Evolutionary conservation across 2,113 vertebrate species (phyloP).

Genomic region (Bos javanicus): DNA sequence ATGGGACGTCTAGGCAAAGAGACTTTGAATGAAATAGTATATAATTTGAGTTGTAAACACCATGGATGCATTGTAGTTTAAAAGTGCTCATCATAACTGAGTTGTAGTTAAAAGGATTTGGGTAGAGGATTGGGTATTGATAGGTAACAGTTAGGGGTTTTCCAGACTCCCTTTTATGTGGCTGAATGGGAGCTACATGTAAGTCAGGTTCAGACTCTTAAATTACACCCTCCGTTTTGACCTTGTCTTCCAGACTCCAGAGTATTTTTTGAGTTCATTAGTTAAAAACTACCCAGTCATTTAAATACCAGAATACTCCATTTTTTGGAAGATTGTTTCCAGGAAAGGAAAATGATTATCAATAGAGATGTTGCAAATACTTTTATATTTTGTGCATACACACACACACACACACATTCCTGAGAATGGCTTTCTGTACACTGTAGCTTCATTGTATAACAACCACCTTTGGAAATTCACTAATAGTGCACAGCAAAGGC

Average conservation of each 20-base stretch:
- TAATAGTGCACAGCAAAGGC: constrained; percentile 16
- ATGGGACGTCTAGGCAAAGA: constrained; percentile 44
- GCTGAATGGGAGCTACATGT: constrained; percentile 50
- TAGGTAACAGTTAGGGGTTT: constrained; percentile 76
- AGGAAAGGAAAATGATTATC: constrained; percentile 49
- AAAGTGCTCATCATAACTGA: constrained; percentile 67
- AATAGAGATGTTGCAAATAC: constrained; percentile 15
- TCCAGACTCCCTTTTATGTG: constrained; percentile 71
- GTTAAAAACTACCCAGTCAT: constrained; percentile 64
- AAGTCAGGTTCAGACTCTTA: constrained; percentile 71
- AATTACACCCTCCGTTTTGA: constrained; percentile 72
- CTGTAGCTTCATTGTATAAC: constrained; percentile 52
- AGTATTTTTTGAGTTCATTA: constrained; percentile 70
- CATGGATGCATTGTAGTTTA: constrained; percentile 65
- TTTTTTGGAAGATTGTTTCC: constrained; percentile 49
- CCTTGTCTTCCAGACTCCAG: constrained; percentile 55
- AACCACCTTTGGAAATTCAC: constrained; percentile 31
- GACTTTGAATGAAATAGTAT: constrained; percentile 55
- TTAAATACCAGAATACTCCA: constrained; percentile 52
- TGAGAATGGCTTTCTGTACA: constrained; percentile 17
- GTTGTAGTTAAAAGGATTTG: constrained; percentile 74
- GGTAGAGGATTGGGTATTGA: constrained; percentile 54
- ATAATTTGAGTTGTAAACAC: constrained; percentile 74
- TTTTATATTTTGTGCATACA: background rate
- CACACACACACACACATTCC: background rate